Conservation (phyloP, 2,113 vertebrate species). For the Lethenteron reissneri region DNA sequence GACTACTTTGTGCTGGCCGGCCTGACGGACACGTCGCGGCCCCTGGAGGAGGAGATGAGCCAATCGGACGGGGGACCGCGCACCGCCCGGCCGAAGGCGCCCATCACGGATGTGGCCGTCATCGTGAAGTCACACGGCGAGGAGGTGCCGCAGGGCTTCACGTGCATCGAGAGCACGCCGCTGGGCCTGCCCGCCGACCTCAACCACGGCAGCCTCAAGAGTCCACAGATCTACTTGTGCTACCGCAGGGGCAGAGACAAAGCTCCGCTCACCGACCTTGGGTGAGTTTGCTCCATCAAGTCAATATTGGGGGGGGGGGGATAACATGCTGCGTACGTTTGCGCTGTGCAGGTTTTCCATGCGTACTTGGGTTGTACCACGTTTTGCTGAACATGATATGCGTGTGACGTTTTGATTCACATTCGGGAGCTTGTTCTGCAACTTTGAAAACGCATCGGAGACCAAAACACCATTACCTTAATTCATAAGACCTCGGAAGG, state of each 20-base stretch:
- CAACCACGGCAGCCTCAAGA: constrained; percentile 72
- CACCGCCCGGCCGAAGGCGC: constrained; percentile 57
- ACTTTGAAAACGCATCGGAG: too few species aligned
- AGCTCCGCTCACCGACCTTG: constrained; percentile 81
- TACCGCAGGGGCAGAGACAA: constrained; percentile 85
- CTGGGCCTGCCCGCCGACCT: constrained; percentile 79
- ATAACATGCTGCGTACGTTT: too few species aligned
- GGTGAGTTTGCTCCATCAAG: constrained; percentile 34
- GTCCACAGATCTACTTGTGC: constrained; percentile 78
- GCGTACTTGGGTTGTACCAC: too few species aligned
- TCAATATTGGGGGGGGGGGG: too few species aligned
- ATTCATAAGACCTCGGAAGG: too few species aligned
- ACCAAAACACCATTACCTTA: too few species aligned
- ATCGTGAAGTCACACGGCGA: constrained; percentile 80
- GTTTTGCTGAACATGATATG: too few species aligned
- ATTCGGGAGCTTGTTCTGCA: too few species aligned
- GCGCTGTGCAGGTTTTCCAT: too few species aligned
- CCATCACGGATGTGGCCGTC: constrained; percentile 78
- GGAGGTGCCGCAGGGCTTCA: constrained; percentile 62
- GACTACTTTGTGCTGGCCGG: constrained; percentile 98
- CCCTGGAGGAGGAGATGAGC: constrained; percentile 76
- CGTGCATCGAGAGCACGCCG: constrained; percentile 64
- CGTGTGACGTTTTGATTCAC: too few species aligned
- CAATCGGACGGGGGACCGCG: constrained; percentile 64
- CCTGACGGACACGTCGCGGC: constrained; percentile 63